These are phyloP conservation scores for Heliconius ismenius DNA, from an alignment of 2,888 invertebrate species.

Conservation along the genomic window DNA sequence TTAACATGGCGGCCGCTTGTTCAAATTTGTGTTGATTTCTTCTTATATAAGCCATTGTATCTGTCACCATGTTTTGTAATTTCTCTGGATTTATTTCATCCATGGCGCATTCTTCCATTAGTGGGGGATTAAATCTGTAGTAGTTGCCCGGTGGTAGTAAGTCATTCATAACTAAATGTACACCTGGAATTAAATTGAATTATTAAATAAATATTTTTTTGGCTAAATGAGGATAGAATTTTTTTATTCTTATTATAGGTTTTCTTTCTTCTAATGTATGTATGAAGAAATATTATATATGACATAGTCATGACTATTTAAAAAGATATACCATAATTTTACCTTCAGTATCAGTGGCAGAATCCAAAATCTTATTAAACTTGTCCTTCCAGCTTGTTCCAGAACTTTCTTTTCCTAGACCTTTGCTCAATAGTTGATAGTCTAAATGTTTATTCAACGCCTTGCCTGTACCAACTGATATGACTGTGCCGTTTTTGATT, in stretches of 20 bases:
- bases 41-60: slow-evolving; percentile 89
- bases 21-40: slow-evolving; percentile 90
- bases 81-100: slow-evolving; percentile 89
- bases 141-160: slow-evolving; percentile 87
- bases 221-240: no score
- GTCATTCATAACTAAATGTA: slow-evolving; percentile 89
- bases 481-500: slow-evolving; percentile 85
- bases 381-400: slow-evolving; percentile 87
- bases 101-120: slow-evolving; percentile 89
- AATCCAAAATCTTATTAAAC: slow-evolving; percentile 90
- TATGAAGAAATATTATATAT: no score
- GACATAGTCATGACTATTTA: no score
- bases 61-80: slow-evolving; percentile 86
- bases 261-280: no score
- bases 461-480: slow-evolving; percentile 91
- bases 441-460: slow-evolving; percentile 68
- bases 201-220: background rate
- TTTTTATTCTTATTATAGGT: no score
- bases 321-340: no score
- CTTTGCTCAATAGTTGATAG: slow-evolving; percentile 52
- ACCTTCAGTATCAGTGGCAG: slow-evolving; percentile 94
- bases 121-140: slow-evolving; percentile 93
- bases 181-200: slow-evolving; percentile 76
- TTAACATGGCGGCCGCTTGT: slow-evolving; percentile 77
- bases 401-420: slow-evolving; percentile 51